Base-by-base conservation (phyloP, 2,888 invertebrate species). In the Phyto melanocephala region DNA sequence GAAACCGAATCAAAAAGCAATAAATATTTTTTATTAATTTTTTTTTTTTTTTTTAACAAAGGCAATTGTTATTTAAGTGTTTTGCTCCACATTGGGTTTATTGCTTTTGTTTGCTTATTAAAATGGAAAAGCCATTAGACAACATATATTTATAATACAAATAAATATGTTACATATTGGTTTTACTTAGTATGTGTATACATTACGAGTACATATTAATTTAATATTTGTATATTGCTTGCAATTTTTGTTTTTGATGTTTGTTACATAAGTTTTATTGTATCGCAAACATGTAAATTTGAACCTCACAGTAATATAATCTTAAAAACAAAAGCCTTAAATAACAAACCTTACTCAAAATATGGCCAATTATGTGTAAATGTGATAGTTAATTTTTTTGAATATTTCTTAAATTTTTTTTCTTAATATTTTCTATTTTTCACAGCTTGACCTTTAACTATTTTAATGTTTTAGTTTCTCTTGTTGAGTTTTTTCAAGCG, bases 1-100 rank as follows among this genome's bases (percentile, higher is more conserved):
- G 40, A 60, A 45, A 56, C 33, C 62, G 42, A 78, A 81, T 81
- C 81, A 77, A 81, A 77, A 60, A 76, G 65, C 81, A 76, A 81
- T 76, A 81, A 81, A 81, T 71, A 58, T 62, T 11, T 56, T 15
- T 63, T 40, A 52, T 60, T 28, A 28, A 37, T 15, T 42, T 33
- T 76, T 50, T n/a, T n/a, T n/a, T n/a, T 56, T 8, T 24, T 58
- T 54, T 52, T 28, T 17, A 54, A 24, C 62, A 28, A 37, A 62
- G n/a, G 10, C 42, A 77, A 67, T 50, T 65, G 40, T 52, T 63
- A 10, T 54, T 45, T 28, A 70, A 71, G 40, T 58, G 40, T 45
- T 28, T 81, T 75, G 74, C 70, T 75, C 82, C 11, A 82, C 58
- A 74, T 79, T 79, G 77, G 10, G 13, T 71, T 72, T 65, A 42